These are phyloP conservation scores for Habropoda laboriosa DNA, from an alignment of 1,140 invertebrate genomes.

Conservation along the genomic window DNA sequence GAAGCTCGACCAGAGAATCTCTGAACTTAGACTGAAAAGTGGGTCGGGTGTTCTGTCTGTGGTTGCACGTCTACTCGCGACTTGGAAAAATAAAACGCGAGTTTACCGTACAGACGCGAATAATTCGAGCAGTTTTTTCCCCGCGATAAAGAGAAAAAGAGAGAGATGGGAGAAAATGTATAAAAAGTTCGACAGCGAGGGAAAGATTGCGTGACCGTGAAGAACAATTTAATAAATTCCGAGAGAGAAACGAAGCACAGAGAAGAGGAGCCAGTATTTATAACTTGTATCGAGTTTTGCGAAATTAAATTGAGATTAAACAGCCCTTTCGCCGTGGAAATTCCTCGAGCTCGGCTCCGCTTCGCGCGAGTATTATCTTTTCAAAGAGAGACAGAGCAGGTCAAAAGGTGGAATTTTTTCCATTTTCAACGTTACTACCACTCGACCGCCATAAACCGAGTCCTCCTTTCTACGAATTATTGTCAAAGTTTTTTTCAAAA, in stretches of 20 bases:
- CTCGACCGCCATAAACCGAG: too few species aligned
- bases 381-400: neutral
- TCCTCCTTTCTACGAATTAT: too few species aligned
- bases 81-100: too few species aligned
- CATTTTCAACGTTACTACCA: too few species aligned
- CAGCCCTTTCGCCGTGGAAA: neutral
- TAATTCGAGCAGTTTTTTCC: neutral
- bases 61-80: neutral
- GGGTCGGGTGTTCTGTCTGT: neutral
- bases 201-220: neutral
- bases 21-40: neutral
- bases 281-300: neutral
- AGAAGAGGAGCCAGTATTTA: neutral
- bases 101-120: neutral
- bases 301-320: slow-evolving; percentile 4
- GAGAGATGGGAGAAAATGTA: neutral
- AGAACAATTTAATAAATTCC: neutral
- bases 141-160: neutral
- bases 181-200: neutral
- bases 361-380: neutral
- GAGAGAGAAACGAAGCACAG: too few species aligned
- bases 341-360: neutral
- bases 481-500: too few species aligned
- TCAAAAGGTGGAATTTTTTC: too few species aligned
- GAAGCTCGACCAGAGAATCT: neutral